Conservation (phyloP, 2,888 invertebrate genomes). For the Ormyrus nitidulus region DNA sequence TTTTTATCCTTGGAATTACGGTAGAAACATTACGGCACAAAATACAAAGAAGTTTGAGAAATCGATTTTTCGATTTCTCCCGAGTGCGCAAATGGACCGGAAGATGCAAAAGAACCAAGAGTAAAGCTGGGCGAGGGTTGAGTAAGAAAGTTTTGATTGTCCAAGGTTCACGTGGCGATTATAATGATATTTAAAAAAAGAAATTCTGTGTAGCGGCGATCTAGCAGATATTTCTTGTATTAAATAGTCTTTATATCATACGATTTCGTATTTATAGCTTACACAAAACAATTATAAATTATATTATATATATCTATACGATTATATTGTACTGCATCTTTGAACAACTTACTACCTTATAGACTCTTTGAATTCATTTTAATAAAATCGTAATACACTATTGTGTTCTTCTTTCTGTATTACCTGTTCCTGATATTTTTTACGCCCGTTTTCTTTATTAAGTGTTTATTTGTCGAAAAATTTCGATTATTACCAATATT, state of each 20-base stretch:
- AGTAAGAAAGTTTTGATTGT: slow-evolving; percentile 16
- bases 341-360: slow-evolving; percentile 58
- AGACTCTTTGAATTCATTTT: slow-evolving; percentile 70
- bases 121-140: slow-evolving; percentile 1
- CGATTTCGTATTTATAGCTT: slow-evolving; percentile 69
- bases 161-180: slow-evolving; percentile 21
- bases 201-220: slow-evolving; percentile 48
- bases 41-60: slow-evolving; percentile 17
- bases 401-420: slow-evolving; percentile 1
- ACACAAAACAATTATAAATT: slow-evolving; percentile 62
- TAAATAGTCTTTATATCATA: slow-evolving; percentile 68
- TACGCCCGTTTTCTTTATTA: background rate
- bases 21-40: background rate
- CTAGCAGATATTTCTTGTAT: slow-evolving; percentile 51
- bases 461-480: background rate
- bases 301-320: slow-evolving; percentile 61
- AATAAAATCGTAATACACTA: slow-evolving; percentile 71
- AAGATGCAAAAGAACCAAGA: background rate
- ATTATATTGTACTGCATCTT: slow-evolving; percentile 61
- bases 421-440: too few relatives aligned
- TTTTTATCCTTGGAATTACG: background rate
- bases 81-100: background rate
- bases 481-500: too few relatives aligned
- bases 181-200: slow-evolving; percentile 36
- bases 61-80: slow-evolving; percentile 20